phyloP scores from a whole-genome alignment of 2,888 invertebrate species.

The Coelogynopora nodosa region DNA sequence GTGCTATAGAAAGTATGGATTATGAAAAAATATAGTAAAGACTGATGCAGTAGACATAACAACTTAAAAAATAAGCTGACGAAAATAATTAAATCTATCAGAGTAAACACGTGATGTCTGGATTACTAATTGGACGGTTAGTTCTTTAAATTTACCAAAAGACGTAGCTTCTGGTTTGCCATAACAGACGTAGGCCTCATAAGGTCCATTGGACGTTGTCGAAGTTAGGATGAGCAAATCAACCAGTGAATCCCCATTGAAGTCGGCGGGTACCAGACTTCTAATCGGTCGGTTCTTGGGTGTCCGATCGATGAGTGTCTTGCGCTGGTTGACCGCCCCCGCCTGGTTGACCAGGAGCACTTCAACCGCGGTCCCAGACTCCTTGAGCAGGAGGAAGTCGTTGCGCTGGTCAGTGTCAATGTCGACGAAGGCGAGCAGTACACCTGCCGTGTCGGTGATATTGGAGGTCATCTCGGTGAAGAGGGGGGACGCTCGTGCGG shows the following conservation, averaged over 20 bases:
- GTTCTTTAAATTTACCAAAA: background rate
- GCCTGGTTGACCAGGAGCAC: background rate
- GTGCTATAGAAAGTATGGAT: too few species aligned
- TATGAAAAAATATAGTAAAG: too few species aligned
- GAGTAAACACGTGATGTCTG: too few species aligned
- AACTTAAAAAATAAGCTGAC: too few species aligned
- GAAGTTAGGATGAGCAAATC: conserved; percentile 68
- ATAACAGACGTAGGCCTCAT: background rate
- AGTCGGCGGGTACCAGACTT: conserved; percentile 86
- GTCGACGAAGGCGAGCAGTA: conserved; percentile 23
- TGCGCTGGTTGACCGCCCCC: background rate
- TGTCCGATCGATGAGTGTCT: background rate
- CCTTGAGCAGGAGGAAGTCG: conserved; percentile 1
- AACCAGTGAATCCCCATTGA: conserved; percentile 89
- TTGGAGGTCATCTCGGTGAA: background rate
- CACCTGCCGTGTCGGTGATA: background rate
- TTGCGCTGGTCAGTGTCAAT: conserved; percentile 14
- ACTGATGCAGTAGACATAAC: too few species aligned
- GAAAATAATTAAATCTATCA: too few species aligned
- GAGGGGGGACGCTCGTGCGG: background rate
- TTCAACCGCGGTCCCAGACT: background rate
- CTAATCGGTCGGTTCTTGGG: background rate
- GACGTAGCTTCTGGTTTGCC: conserved; percentile 51
- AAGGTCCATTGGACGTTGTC: background rate
- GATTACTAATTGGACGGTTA: too few species aligned